Conservation (phyloP, 1,140 invertebrate species). For the Wasmannia auropunctata region DNA sequence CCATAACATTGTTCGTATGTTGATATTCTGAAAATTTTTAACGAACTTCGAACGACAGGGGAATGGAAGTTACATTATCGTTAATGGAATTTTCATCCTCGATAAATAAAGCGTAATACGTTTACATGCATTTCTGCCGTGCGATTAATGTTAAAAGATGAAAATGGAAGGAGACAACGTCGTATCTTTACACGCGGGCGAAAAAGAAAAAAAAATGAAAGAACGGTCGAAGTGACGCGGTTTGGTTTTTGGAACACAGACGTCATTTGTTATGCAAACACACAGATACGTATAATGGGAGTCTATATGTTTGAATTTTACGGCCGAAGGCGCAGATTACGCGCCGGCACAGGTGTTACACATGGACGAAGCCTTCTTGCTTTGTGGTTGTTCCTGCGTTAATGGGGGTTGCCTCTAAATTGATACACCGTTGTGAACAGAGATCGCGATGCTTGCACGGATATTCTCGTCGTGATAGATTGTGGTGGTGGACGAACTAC, state of each 20-base stretch:
- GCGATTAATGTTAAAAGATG: background rate
- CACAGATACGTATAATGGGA: background rate
- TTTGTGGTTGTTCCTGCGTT: background rate
- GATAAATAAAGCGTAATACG: slow-evolving; percentile 4
- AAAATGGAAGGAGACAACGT: background rate
- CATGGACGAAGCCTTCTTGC: background rate
- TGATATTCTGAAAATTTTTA: background rate
- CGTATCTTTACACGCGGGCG: background rate
- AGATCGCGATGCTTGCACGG: background rate
- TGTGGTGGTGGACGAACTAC: background rate
- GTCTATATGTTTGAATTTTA: background rate
- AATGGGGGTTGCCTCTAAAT: background rate
- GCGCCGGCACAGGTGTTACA: background rate
- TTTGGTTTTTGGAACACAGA: background rate
- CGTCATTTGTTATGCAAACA: background rate
- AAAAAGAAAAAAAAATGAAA: background rate
- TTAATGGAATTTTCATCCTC: slow-evolving; percentile 21
- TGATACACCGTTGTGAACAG: background rate
- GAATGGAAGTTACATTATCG: background rate
- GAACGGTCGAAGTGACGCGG: background rate
- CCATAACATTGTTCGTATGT: background rate
- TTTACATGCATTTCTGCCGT: background rate
- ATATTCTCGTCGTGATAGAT: background rate
- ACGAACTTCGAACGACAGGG: background rate
- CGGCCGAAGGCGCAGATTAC: slow-evolving; percentile 3